phyloP scores from a whole-genome alignment of 2,113 vertebrate genomes.

The Delphinus delphis region DNA sequence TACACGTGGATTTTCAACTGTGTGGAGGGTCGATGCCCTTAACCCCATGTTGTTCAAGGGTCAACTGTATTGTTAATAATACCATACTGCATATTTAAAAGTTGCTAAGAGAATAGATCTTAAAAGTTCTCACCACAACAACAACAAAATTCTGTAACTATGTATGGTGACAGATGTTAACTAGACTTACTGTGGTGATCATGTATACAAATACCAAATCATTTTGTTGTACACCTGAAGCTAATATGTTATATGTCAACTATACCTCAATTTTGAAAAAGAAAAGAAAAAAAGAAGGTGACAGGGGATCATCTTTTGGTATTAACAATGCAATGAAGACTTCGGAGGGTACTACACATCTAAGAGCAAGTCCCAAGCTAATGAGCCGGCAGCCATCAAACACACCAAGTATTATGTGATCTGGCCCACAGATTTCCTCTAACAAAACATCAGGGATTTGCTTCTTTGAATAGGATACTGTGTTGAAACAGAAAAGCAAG shows the following conservation, averaged over 20 bases:
- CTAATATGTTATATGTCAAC: background rate
- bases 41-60: background rate
- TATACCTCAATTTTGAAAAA: background rate
- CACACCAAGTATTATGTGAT: background rate
- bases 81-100: background rate
- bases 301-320: background rate
- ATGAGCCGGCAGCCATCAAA: background rate
- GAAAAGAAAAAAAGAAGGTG: background rate
- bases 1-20: background rate
- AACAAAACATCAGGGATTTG: slow-evolving; percentile 21
- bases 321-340: background rate
- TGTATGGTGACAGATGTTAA: background rate
- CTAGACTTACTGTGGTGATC: background rate
- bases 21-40: background rate
- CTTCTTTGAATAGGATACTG: background rate
- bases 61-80: background rate
- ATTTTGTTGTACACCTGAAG: background rate
- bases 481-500: slow-evolving; percentile 23
- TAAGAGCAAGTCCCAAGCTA: slow-evolving; percentile 22
- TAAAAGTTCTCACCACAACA: background rate
- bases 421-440: background rate
- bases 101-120: background rate
- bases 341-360: background rate
- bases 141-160: background rate
- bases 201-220: background rate